phyloP scores from a whole-genome alignment of 64 coral and sea anemone species.

The Catalaphyllia jardinei region DNA sequence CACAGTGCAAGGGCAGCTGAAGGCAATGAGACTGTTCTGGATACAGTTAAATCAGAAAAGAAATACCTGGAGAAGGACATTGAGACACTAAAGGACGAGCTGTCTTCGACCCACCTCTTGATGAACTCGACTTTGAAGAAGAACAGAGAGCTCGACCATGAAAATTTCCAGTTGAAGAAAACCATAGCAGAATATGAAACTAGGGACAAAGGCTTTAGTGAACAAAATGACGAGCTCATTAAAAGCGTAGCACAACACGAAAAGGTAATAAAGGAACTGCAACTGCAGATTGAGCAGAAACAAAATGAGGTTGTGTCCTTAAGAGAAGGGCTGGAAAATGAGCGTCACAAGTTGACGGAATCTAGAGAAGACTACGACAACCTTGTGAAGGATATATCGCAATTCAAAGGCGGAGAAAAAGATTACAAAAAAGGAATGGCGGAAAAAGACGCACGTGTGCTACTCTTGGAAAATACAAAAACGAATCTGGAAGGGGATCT shows the following conservation, averaged over 20 bases:
- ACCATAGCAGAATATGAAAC: constrained; percentile 14
- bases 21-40: background rate
- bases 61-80: constrained; percentile 30
- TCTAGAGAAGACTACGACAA: background rate
- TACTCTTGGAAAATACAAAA: constrained; percentile 15
- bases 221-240: background rate
- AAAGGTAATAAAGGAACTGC: background rate
- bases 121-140: constrained; percentile 31
- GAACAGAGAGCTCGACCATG: constrained; percentile 21
- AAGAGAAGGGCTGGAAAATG: constrained; percentile 16
- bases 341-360: background rate
- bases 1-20: constrained; percentile 9
- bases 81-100: constrained; percentile 16
- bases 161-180: constrained; percentile 36
- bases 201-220: background rate
- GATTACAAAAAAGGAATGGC: background rate
- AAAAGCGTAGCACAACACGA: background rate
- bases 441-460: constrained; percentile 16
- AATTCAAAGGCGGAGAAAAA: constrained; percentile 2
- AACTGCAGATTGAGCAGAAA: background rate
- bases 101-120: constrained; percentile 9
- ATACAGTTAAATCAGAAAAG: constrained; percentile 20
- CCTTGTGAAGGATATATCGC: background rate
- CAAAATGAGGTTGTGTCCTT: background rate
- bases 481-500: background rate